Conservation (phyloP, 2,888 invertebrate species). For the Epirrita christyi region DNA sequence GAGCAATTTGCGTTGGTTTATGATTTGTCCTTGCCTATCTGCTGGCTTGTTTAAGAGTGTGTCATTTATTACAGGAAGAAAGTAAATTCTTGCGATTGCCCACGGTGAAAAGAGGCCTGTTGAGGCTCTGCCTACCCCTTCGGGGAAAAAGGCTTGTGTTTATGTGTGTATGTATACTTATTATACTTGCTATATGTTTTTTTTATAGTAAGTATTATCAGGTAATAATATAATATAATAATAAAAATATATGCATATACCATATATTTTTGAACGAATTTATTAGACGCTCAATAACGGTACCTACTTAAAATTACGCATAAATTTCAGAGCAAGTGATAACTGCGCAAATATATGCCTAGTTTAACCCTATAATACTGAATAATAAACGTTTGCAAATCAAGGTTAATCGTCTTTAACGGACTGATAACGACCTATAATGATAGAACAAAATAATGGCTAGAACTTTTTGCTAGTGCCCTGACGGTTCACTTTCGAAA, state of each 20-base stretch:
- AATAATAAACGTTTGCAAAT: conserved; percentile 54
- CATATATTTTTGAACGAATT: not conserved
- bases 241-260: not conserved
- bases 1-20: no score
- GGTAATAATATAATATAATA: no score
- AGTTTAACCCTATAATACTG: conserved; percentile 41
- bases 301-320: conserved; percentile 19
- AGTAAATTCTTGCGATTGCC: no score
- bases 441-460: conserved; percentile 49
- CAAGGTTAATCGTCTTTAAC: conserved; percentile 60
- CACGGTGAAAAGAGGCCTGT: no score
- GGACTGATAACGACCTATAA: conserved; percentile 55
- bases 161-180: no score
- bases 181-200: no score
- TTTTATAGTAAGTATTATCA: no score
- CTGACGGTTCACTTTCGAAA: conserved; percentile 39
- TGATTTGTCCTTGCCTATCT: no score
- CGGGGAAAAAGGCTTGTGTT: no score
- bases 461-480: conserved; percentile 37
- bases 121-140: no score
- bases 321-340: conserved; percentile 21
- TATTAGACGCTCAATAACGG: conserved; percentile 15
- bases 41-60: no score
- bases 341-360: conserved; percentile 29
- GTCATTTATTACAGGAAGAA: no score